A percentile compares a stretch with the other conserved stretches of the same genome.
phyloP scores from a whole-genome alignment of 2,888 invertebrate species.

The Diarsia dahlii region DNA sequence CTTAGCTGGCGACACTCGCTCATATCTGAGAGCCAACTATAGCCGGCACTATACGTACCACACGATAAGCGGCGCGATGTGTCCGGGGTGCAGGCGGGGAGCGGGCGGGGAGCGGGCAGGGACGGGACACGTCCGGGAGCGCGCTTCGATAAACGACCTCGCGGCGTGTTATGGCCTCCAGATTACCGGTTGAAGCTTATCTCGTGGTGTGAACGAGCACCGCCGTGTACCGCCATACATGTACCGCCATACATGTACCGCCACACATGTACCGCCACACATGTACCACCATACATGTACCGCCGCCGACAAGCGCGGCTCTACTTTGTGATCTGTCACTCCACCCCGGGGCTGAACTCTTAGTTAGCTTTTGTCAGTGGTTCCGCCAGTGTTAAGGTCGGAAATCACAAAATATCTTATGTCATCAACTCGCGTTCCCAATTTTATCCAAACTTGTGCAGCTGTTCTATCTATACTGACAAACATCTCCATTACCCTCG shows the following conservation, averaged over 20 bases:
- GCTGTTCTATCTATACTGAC: neutral
- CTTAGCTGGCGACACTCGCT: slow-evolving; percentile 29
- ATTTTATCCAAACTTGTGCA: neutral
- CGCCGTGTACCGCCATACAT: neutral
- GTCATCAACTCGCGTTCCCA: neutral
- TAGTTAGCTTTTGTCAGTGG: neutral
- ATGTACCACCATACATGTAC: neutral
- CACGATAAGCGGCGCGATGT: slow-evolving; percentile 37
- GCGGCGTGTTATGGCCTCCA: slow-evolving; percentile 51
- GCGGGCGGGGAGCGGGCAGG: slow-evolving; percentile 1
- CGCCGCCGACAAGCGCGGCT: neutral
- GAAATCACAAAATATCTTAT: neutral
- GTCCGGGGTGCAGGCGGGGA: slow-evolving; percentile 13
- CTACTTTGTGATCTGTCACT: neutral
- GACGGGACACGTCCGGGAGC: slow-evolving; percentile 37
- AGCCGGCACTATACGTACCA: slow-evolving; percentile 25
- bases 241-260: no score
- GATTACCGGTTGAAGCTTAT: slow-evolving; percentile 55
- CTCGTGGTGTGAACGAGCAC: slow-evolving; percentile 25
- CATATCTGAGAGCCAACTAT: slow-evolving; percentile 47
- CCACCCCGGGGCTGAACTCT: neutral
- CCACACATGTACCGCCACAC: no score
- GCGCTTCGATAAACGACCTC: slow-evolving; percentile 40
- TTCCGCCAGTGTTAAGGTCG: neutral
- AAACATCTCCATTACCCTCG: neutral